Conservation (phyloP, 1,140 invertebrate species). For the Planococcus citri region DNA sequence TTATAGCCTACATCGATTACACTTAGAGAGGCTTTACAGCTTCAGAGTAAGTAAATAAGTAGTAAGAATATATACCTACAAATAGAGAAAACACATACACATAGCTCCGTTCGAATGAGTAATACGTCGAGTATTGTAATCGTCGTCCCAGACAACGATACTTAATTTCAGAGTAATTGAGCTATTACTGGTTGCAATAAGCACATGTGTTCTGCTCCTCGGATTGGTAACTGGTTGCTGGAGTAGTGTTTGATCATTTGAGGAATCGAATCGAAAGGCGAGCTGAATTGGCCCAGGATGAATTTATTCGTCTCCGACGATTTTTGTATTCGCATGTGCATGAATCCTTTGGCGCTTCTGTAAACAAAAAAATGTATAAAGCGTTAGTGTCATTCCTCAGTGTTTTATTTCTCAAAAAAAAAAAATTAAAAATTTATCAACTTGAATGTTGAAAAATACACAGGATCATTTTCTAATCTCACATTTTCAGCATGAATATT, state of each 20-base stretch:
- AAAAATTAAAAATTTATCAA: no score
- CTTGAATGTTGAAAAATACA: no score
- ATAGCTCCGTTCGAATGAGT: no score
- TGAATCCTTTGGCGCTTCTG: conserved; percentile 82
- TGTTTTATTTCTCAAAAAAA: no score
- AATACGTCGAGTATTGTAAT: no score
- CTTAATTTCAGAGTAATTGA: conserved; percentile 35
- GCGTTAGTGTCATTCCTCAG: neutral
- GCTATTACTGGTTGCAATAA: conserved; percentile 76
- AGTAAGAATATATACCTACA: no score
- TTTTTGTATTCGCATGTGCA: conserved; percentile 86
- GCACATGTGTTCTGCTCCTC: conserved; percentile 89
- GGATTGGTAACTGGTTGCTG: conserved; percentile 77
- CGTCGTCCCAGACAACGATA: neutral
- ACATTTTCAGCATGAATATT: no score
- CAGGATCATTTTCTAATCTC: no score
- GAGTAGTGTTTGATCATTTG: conserved; percentile 89
- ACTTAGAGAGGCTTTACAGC: no score
- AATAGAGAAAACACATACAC: no score
- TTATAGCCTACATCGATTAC: no score
- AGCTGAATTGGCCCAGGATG: conserved; percentile 80
- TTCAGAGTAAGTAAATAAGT: no score
- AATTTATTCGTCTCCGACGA: conserved; percentile 55
- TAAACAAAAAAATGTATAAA: conserved; percentile 33
- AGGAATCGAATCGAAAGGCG: conserved; percentile 77